These are phyloP conservation scores for Sceloporus undulatus DNA, from an alignment of 2,113 vertebrate genomes.

Conservation along the genomic window DNA sequence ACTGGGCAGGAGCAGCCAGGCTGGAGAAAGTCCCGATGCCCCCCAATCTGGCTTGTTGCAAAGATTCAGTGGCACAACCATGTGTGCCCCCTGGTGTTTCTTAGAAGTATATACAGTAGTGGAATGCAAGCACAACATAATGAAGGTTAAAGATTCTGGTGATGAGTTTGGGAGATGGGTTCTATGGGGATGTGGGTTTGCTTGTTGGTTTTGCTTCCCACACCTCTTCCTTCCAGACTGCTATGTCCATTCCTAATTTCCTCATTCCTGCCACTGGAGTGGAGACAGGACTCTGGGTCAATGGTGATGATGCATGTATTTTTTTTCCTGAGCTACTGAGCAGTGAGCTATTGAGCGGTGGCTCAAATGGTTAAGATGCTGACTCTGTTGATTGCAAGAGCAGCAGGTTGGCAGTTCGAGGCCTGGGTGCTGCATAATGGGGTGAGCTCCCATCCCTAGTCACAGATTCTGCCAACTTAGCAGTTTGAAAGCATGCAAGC, in stretches of 20 bases:
- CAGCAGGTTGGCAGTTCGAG: too few species aligned
- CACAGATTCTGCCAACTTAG: too few species aligned
- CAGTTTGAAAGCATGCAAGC: too few species aligned
- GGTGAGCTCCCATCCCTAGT: too few species aligned
- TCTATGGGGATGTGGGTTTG: neutral
- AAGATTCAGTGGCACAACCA: neutral
- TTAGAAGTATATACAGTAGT: neutral
- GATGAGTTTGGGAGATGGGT: neutral
- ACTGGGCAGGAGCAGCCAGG: neutral
- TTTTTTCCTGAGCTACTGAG: neutral
- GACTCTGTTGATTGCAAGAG: too few species aligned
- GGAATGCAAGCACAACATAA: neutral
- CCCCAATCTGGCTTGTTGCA: neutral
- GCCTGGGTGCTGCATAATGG: too few species aligned
- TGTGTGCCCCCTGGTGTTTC: neutral
- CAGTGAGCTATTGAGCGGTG: too few species aligned
- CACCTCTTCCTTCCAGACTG: neutral
- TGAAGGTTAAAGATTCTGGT: neutral
- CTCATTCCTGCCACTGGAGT: neutral
- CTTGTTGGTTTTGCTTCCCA: neutral
- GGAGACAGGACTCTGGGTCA: neutral
- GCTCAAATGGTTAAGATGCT: too few species aligned
- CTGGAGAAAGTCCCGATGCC: neutral
- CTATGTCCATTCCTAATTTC: neutral
- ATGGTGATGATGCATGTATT: neutral